Evolutionary conservation across 2,797 vertebrate genomes (phyloP).

Genomic region (Sebastes ruberrimus): DNA sequence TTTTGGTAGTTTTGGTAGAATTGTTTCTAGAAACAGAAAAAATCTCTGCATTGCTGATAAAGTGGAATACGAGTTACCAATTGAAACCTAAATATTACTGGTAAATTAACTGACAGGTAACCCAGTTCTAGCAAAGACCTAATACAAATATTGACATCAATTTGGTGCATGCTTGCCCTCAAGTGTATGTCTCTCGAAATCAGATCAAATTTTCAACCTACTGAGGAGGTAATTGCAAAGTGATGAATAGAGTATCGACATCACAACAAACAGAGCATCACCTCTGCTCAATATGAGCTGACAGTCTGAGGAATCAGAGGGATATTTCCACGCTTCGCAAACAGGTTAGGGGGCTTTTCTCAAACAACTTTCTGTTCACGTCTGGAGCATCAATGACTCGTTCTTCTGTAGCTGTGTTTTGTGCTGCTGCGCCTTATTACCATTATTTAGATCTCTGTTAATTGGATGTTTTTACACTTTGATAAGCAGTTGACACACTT

Average conservation of each 20-base stretch:
- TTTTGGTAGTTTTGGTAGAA: no score
- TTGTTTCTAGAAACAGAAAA: no score
- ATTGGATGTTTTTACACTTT: not conserved
- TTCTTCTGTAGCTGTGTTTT: not conserved
- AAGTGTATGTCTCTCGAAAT: not conserved
- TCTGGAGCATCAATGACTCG: slow-evolving; percentile 1
- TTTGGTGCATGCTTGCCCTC: not conserved
- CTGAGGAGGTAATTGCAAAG: not conserved
- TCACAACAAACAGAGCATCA: not conserved
- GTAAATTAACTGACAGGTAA: not conserved
- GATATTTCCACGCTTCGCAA: not conserved
- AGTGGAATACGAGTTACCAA: not conserved
- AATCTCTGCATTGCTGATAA: not conserved
- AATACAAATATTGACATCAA: not conserved
- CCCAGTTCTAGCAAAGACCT: not conserved
- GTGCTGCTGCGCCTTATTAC: not conserved
- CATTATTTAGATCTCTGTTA: slow-evolving; percentile 11
- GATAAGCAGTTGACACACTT: not conserved
- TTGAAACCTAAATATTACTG: not conserved
- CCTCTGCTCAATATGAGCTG: slow-evolving; percentile 1
- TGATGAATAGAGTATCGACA: not conserved
- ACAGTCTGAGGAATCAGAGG: not conserved
- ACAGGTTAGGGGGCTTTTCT: not conserved
- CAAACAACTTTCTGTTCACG: not conserved
- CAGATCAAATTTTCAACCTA: not conserved